Base-by-base conservation (phyloP, 1,140 invertebrate genomes). In the Drosophila quadrilineata region DNA sequence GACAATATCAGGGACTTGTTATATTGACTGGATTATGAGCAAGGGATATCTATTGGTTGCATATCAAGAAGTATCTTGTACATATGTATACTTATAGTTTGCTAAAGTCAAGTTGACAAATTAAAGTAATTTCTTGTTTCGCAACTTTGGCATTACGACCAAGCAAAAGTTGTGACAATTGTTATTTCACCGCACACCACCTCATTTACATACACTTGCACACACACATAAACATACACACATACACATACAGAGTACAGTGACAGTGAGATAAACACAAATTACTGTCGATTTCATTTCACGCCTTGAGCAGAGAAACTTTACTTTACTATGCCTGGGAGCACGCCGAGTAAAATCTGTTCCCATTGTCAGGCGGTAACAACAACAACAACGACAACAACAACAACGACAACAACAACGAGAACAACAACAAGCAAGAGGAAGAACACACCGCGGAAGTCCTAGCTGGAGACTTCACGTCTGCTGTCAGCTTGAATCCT, bases 241-340 rank as follows among this genome's bases (percentile, higher is more conserved):
- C 16, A 49, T 9, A 58, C 41, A 57, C 38, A 28, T 40, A 57
- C 6, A 57, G 29, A 72, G 40, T 33, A 35, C n/a, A n/a, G n/a
- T n/a, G n/a, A n/a, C n/a, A 33, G 26, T 4, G 54, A 73, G 70
- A 77, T 73, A 74, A 74, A 79, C 74, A 85, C 74, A 85, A 85
- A 84, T 79, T 84, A 85, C 79, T 85, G 79, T 84, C 79, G 79
- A 84, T 84, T 84, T 84, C 79, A 84, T 84, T 84, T 84, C 69
- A 85, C 79, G 79, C 79, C 79, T 85, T 85, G 79, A 85, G 77
- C 77, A 85, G 63, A 45, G 64, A 85, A 84, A 84, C 60, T 85
- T 84, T 82, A 84, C 60, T 85, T 84, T 82, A 73, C 76, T 64
- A 52, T 63, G 69, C 64, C 33, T 49, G 33, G 52, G 43, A 75